Conservation (phyloP, 53 echinoderm and acorn worm genomes). For the Echinarachnius parma region DNA sequence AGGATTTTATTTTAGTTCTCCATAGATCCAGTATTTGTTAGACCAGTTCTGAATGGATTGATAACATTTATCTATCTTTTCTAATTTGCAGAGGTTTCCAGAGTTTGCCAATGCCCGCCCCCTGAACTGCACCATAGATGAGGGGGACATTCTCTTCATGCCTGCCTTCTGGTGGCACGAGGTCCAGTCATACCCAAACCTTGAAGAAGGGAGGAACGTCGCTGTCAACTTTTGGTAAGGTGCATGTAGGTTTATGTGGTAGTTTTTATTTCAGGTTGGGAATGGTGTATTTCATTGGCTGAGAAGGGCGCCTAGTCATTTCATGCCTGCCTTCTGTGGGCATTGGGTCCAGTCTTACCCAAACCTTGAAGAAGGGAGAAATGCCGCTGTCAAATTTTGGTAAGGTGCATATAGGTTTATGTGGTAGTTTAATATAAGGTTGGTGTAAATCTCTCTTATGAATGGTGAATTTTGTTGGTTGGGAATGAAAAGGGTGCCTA, state of each 20-base stretch:
- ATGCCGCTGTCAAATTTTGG: conserved; percentile 91
- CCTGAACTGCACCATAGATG: conserved; percentile 81
- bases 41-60: too few relatives aligned
- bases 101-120: conserved; percentile 68
- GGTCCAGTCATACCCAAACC: conserved; percentile 84
- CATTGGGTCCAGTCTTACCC: conserved; percentile 92
- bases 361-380: conserved; percentile 64
- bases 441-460: neutral
- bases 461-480: too few relatives aligned
- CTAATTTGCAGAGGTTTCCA: conserved; percentile 94
- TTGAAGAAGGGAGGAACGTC: conserved; percentile 67
- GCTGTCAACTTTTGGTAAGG: conserved; percentile 90
- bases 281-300: too few relatives aligned
- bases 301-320: conserved; percentile 74
- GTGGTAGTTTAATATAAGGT: too few relatives aligned
- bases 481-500: too few relatives aligned
- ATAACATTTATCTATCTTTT: too few relatives aligned
- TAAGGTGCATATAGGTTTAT: conserved; percentile 33
- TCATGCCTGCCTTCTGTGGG: conserved; percentile 99
- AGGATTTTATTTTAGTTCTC: too few relatives aligned
- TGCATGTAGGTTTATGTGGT: too few relatives aligned
- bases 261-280: too few relatives aligned
- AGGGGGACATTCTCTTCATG: conserved; percentile 91
- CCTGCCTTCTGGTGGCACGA: conserved; percentile 99
- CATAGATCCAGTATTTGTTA: too few relatives aligned